phyloP scores from a whole-genome alignment of 37 sponge, comb jelly and placozoan species.

The Halisarca cf. caerulea region DNA sequence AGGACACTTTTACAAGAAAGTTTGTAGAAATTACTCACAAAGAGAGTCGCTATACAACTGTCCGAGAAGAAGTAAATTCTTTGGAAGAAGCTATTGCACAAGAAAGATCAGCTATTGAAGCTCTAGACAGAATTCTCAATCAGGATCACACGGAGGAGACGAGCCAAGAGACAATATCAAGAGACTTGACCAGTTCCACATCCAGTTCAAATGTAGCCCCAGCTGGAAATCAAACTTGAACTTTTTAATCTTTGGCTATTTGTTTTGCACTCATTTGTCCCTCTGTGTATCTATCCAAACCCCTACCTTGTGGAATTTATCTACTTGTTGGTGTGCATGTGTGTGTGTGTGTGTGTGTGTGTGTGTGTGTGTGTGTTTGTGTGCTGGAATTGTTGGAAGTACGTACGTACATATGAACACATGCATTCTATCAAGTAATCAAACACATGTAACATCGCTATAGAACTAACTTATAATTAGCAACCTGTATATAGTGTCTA shows the following conservation, averaged over 20 bases:
- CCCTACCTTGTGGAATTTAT: too few species aligned
- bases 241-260: background rate
- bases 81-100: conserved; percentile 34
- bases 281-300: background rate
- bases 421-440: too few species aligned
- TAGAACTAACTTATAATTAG: too few species aligned
- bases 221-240: too few species aligned
- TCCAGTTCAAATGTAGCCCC: background rate
- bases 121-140: background rate
- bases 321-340: too few species aligned
- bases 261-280: background rate
- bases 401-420: too few species aligned
- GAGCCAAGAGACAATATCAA: background rate
- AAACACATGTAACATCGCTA: too few species aligned
- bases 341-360: too few species aligned
- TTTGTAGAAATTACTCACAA: conserved; percentile 43
- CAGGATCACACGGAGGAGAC: background rate
- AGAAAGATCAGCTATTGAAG: conserved; percentile 30
- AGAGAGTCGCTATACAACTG: background rate
- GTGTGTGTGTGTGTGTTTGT: too few species aligned
- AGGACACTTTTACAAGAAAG: background rate
- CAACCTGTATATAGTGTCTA: too few species aligned
- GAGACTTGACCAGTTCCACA: background rate
- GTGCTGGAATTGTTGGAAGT: too few species aligned
- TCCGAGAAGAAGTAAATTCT: conserved; percentile 19